Evolutionary conservation across 1,140 invertebrate species (phyloP), one percentile per base, ranked within the genome.

Genomic region (Dreissena rostriformis): DNA sequence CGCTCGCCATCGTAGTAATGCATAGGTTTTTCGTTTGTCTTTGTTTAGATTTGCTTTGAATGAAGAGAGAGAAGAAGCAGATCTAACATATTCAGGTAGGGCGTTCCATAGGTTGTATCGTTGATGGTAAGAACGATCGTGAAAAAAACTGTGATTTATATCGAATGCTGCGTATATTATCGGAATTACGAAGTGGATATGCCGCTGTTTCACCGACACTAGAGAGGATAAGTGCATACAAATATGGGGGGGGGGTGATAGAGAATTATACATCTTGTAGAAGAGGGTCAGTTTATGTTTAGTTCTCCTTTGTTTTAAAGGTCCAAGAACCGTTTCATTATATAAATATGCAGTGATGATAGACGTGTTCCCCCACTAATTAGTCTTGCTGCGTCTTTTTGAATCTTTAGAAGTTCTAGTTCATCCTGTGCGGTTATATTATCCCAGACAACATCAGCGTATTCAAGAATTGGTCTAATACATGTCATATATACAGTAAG

Each of bases 251-350:
- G 15, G 15, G 22, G 74, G 74, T 7, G 28, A n/a, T n/a, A 68
- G 28, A 73, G 17, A 0, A 52, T 78, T 26, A 39, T 67, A 49
- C 70, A 83, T 79, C 65, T 86, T 67, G 53, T 75, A 73, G 26
- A 86, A 68, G 22, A 49, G n/a, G 24, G 67, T 79, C 49, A 78
- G 24, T 51, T 78, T 82, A 65, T 79, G 81, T 19, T 79, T 65
- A 22, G 8, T 29, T 52, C 76, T 57, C 67, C 76, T 15, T 26
- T n/a, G n/a, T n/a, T n/a, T n/a, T 61, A 86, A 57, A 0, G 80
- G 2, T 55, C 68, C 49, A 67, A 67, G 70, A 11, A 68, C 55
- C 0, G 68, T 39, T 19, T 83, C 75, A 2, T 28, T 29, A 22
- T 63, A 52, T 22, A 86, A 39, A 26, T 52, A 1, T 70, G 5